A percentile compares a stretch with the other conserved stretches of the same genome.
Evolutionary conservation across 2,888 invertebrate species (phyloP).

Genomic region (Congeria kusceri): DNA sequence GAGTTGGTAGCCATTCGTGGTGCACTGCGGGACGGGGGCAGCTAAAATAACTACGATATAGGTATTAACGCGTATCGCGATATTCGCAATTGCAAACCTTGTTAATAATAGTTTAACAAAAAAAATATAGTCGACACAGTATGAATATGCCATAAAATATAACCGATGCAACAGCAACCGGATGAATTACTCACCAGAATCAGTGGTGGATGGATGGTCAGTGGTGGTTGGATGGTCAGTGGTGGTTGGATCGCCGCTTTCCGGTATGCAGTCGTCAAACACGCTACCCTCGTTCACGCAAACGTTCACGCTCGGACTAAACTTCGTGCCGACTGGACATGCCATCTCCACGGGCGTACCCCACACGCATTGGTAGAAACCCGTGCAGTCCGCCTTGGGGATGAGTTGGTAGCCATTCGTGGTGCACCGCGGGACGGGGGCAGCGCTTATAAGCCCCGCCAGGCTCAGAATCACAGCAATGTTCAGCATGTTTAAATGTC

Average conservation of each 20-base stretch:
- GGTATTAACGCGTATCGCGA: too few relatives aligned
- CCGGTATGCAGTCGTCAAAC: constrained; percentile 57
- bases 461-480: too few relatives aligned
- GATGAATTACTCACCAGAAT: constrained; percentile 32
- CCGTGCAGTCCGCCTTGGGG: constrained; percentile 53
- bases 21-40: too few relatives aligned
- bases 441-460: background rate
- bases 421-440: constrained; percentile 16
- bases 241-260: background rate
- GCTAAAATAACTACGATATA: too few relatives aligned
- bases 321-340: constrained; percentile 46
- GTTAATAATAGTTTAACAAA: too few relatives aligned
- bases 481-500: too few relatives aligned
- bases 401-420: constrained; percentile 41
- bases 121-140: too few relatives aligned
- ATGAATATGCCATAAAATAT: too few relatives aligned
- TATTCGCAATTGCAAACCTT: too few relatives aligned
- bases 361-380: constrained; percentile 52
- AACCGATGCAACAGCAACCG: too few relatives aligned
- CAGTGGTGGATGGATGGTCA: too few relatives aligned
- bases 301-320: constrained; percentile 55
- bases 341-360: constrained; percentile 61
- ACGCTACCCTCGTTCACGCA: constrained; percentile 60
- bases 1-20: too few relatives aligned
- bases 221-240: constrained; percentile 25